Base-by-base conservation (phyloP, 2,797 vertebrate species). In the Phoebastria nigripes region DNA sequence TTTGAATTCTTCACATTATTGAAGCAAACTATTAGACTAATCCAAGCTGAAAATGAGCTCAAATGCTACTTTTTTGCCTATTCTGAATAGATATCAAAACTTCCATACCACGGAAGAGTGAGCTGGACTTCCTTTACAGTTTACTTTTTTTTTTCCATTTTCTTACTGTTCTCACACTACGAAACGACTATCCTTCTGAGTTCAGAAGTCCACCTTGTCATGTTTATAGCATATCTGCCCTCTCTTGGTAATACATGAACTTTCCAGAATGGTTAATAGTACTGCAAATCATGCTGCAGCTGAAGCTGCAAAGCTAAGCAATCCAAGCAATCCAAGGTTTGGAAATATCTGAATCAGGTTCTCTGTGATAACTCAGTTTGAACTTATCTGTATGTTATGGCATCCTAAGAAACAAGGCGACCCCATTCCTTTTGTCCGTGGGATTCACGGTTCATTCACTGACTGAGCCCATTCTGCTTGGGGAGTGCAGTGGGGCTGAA, bases 401-500 rank as follows among this genome's bases (percentile, higher is more conserved):
- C 21, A 82, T 21, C n/a, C 72, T 81, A 86, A 72, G 24, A 88
- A 90, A 66, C 17, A 74, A 51, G 39, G 41, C 29, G 47, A 56
- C 6, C 17, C 44, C 15, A 15, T 4, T 90, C 26, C 65, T 85
- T 90, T 72, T 42, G n/a, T 63, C 51, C 69, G 51, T 0, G 0
- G 37, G 14, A 83, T 41, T 81, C 65, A 78, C 0, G 1, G 19
- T 22, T 92, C 54, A 35, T 79, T 87, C 81, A 69, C 1, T 58
- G 52, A 79, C 33, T 0, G 1, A 90, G 39, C 16, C 46, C 29
- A 22, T 28, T 73, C 55, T 71, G 35, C n/a, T 89, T 17, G 52
- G 55, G 47, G 52, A 82, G 20, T 0, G 0, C 1, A 1, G 1
- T 28, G 63, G 33, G 61, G 54, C 29, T 42, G 42, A 69, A 11